Evolutionary conservation across 2,113 vertebrate species (phyloP).

Genomic region (Emydocephalus ijimae): DNA sequence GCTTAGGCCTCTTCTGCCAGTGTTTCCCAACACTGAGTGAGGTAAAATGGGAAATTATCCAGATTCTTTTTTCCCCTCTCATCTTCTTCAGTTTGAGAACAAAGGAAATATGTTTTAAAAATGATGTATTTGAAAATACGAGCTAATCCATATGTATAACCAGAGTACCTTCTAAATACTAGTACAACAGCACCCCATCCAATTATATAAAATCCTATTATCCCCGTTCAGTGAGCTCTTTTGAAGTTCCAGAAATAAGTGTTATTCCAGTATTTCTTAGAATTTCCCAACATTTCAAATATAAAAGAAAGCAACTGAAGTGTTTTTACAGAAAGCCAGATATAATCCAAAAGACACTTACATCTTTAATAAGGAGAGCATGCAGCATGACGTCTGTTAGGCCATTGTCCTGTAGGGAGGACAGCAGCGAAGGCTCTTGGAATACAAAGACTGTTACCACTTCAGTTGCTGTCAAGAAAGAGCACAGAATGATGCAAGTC

Average conservation of each 20-base stretch:
- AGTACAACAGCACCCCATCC: not conserved
- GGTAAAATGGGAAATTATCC: not conserved
- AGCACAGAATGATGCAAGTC: not conserved
- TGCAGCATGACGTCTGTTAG: slow-evolving; percentile 95
- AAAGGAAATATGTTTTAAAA: not conserved
- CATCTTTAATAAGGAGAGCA: slow-evolving; percentile 94
- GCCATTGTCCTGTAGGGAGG: slow-evolving; percentile 92
- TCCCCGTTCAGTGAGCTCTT: not conserved
- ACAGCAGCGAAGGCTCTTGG: slow-evolving; percentile 93
- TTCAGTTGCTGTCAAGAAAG: slow-evolving; percentile 80
- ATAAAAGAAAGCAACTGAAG: not conserved
- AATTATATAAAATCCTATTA: not conserved
- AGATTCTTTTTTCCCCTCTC: not conserved
- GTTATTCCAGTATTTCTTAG: not conserved
- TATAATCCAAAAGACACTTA: slow-evolving; percentile 66
- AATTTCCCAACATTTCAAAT: not conserved
- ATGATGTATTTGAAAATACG: not conserved
- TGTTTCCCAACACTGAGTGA: not conserved
- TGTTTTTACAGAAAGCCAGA: not conserved
- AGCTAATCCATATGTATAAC: not conserved
- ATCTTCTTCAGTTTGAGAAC: not conserved
- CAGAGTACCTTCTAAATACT: not conserved
- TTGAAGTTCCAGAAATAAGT: not conserved
- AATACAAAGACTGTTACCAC: slow-evolving; percentile 97
- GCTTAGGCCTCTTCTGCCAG: not conserved